Evolutionary conservation across 2,797 vertebrate species (phyloP).

Genomic region (Cichlasoma orientale): DNA sequence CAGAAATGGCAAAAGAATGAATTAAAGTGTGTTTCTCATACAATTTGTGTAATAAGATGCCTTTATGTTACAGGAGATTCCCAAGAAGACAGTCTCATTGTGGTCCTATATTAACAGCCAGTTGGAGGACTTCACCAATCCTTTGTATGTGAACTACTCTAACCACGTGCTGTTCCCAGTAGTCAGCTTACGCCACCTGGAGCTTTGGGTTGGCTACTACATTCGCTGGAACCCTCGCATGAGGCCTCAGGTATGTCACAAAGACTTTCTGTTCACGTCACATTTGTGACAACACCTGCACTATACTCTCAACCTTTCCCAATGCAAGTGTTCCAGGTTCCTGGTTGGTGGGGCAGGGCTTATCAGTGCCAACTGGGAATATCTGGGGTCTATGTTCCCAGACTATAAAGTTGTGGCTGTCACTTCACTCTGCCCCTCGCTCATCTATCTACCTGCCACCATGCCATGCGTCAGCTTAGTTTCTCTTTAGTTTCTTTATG

Average conservation of each 20-base stretch:
- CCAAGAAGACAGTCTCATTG: slow-evolving; percentile 90
- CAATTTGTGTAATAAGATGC: background rate
- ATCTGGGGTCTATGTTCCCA: background rate
- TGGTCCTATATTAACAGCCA: slow-evolving; percentile 99
- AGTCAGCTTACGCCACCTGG: slow-evolving; percentile 95
- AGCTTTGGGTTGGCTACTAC: slow-evolving; percentile 98
- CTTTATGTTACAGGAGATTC: slow-evolving; percentile 82
- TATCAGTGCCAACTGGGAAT: background rate
- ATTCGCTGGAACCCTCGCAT: slow-evolving; percentile 98
- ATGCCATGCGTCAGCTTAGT: background rate
- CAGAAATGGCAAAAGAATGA: background rate
- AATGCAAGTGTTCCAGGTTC: background rate
- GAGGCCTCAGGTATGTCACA: slow-evolving; percentile 88
- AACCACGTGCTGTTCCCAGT: slow-evolving; percentile 96
- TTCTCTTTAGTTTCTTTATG: background rate
- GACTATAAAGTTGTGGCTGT: background rate
- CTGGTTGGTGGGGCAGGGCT: no score
- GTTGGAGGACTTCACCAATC: slow-evolving; percentile 94
- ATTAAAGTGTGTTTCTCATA: background rate
- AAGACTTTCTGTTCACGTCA: background rate
- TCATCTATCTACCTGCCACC: background rate
- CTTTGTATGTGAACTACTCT: slow-evolving; percentile 92
- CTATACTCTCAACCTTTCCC: background rate
- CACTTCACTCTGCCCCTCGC: background rate
- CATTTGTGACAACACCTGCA: background rate